Percentiles rank a stretch among this genome's conserved stretches.
phyloP scores from a whole-genome alignment of 2,888 invertebrate species.

The Eupithecia vulgata region DNA sequence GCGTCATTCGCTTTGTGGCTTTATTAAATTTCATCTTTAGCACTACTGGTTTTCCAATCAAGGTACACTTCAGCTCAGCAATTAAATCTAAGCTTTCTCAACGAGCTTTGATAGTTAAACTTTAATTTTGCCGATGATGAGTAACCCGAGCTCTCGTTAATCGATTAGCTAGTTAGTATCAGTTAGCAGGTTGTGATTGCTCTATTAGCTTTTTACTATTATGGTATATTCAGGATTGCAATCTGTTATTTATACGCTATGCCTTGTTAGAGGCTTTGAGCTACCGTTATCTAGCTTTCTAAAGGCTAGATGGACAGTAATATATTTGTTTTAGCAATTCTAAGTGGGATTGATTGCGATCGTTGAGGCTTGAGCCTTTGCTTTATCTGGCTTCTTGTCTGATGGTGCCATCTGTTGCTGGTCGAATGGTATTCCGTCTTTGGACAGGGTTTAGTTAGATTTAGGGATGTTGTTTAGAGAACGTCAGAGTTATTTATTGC shows the following conservation, averaged over 20 bases:
- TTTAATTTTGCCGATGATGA: constrained; percentile 5
- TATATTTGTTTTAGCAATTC: constrained; percentile 19
- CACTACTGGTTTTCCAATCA: neutral
- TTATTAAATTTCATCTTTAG: neutral
- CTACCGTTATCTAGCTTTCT: constrained; percentile 19
- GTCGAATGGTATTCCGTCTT: neutral
- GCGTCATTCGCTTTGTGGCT: neutral
- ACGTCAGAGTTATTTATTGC: neutral
- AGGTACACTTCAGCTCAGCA: neutral
- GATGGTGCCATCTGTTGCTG: constrained; percentile 2
- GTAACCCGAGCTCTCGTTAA: constrained; percentile 6
- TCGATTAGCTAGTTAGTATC: constrained; percentile 26
- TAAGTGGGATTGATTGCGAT: constrained; percentile 9
- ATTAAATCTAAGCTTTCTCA: neutral
- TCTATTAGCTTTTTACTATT: constrained; percentile 28
- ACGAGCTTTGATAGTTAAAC: neutral
- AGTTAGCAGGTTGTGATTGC: constrained; percentile 32
- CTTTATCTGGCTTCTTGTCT: constrained; percentile 2
- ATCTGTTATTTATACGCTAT: constrained; percentile 20
- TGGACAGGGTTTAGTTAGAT: neutral
- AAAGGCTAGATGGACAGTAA: constrained; percentile 5
- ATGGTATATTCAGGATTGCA: constrained; percentile 29
- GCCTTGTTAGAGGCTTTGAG: neutral
- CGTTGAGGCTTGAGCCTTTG: neutral
- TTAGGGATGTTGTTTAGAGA: neutral